Conservation (phyloP, 2,113 vertebrate genomes). For the Heterotilapia buettikoferi region DNA sequence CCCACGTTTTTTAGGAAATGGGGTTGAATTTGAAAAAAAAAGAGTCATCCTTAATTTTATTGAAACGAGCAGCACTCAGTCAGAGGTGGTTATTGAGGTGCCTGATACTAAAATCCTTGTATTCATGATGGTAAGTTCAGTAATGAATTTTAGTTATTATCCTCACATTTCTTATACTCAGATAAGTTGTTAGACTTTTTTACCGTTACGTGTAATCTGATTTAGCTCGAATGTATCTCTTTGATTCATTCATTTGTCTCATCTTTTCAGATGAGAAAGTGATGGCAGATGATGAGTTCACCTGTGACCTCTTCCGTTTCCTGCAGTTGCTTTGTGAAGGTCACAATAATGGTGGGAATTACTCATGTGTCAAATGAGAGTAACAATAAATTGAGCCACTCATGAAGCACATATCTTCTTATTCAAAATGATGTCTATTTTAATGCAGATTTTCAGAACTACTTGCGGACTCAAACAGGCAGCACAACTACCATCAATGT, state of each 20-base stretch:
- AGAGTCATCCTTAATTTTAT: not conserved
- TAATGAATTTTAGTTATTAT: not conserved
- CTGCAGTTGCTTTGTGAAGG: conserved; percentile 92
- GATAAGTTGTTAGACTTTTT: not conserved
- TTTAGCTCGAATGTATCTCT: not conserved
- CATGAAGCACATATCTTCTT: not conserved
- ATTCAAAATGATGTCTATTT: not conserved
- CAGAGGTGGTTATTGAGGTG: not conserved
- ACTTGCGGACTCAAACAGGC: conserved; percentile 88
- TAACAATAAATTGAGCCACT: not conserved
- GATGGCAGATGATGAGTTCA: conserved; percentile 93
- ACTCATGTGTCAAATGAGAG: not conserved
- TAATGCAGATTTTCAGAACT: conserved; percentile 89
- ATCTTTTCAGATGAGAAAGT: conserved; percentile 85
- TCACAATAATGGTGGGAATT: conserved; percentile 85
- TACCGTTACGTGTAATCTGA: not conserved
- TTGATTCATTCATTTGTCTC: not conserved
- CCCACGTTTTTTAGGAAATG: not conserved
- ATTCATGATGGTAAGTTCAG: conserved; percentile 21
- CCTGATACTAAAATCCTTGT: conserved; percentile 12
- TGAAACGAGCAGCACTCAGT: not conserved
- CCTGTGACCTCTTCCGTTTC: conserved; percentile 91
- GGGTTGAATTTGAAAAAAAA: not conserved
- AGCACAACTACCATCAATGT: conserved; percentile 94
- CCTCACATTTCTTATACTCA: not conserved